Conservation (phyloP, 2,797 vertebrate species). For the Rhincodon typus region DNA sequence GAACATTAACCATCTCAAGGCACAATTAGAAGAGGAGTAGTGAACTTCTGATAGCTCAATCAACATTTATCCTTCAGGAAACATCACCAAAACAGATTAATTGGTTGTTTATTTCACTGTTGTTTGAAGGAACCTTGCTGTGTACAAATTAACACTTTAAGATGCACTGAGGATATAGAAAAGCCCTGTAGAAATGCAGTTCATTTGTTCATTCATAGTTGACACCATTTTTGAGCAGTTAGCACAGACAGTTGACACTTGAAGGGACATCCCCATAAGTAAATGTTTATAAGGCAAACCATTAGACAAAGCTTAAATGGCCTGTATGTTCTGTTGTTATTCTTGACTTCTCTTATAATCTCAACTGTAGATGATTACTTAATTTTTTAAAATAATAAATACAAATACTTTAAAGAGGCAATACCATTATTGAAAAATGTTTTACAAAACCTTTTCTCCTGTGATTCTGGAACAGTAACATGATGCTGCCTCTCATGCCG, state of each 20-base stretch:
- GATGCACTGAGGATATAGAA: neutral
- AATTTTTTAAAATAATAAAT: neutral
- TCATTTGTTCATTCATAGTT: neutral
- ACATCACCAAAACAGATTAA: neutral
- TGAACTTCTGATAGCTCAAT: neutral
- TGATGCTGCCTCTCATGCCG: neutral
- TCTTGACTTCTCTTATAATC: neutral
- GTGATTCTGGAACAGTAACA: neutral
- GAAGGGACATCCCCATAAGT: neutral
- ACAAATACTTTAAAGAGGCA: neutral
- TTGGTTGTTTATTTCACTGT: neutral
- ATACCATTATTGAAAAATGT: neutral
- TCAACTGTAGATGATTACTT: neutral
- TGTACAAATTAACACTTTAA: neutral
- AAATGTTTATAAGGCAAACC: neutral
- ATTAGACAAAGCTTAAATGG: neutral
- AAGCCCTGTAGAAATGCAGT: neutral
- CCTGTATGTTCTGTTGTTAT: neutral
- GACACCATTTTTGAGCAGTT: neutral
- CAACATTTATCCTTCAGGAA: neutral
- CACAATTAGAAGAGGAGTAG: neutral
- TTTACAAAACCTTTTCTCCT: neutral
- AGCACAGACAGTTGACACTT: neutral
- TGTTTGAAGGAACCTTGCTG: neutral
- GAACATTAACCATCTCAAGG: neutral